phyloP scores from a whole-genome alignment of 2,888 invertebrate species.

The Acleris laterana region DNA sequence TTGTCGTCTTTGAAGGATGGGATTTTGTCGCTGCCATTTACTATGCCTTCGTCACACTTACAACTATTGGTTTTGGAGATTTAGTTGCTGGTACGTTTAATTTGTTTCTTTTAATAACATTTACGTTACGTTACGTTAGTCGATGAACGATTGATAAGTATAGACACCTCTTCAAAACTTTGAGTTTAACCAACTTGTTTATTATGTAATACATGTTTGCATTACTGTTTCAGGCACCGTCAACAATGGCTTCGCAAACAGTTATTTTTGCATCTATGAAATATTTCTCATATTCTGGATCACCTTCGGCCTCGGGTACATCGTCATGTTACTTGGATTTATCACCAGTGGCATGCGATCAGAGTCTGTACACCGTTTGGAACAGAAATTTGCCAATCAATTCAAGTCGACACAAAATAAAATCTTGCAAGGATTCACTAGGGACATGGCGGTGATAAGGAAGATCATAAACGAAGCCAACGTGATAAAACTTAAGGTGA shows the following conservation, averaged over 20 bases:
- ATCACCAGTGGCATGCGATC: conserved; percentile 91
- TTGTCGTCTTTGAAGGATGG: conserved; percentile 94
- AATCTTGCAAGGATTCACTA: conserved; percentile 90
- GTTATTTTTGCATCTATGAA: conserved; percentile 90
- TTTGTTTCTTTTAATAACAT: neutral
- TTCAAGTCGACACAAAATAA: conserved; percentile 91
- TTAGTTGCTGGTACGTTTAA: conserved; percentile 89
- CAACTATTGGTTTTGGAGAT: conserved; percentile 97
- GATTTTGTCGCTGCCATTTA: conserved; percentile 92
- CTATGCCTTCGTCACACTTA: conserved; percentile 93
- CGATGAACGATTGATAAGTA: too few species aligned
- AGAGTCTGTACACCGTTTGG: conserved; percentile 89
- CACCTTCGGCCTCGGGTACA: conserved; percentile 95
- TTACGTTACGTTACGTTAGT: too few species aligned
- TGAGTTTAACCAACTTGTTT: too few species aligned
- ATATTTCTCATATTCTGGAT: conserved; percentile 94
- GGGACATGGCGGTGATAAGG: conserved; percentile 89
- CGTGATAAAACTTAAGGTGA: conserved; percentile 91
- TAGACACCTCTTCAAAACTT: too few species aligned
- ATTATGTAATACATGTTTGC: neutral
- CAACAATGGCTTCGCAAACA: conserved; percentile 81
- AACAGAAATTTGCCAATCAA: conserved; percentile 90
- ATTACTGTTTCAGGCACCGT: conserved; percentile 68
- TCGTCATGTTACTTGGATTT: conserved; percentile 95
- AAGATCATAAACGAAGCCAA: conserved; percentile 92